Percentiles rank a stretch among this genome's conserved stretches.
Evolutionary conservation across 1,140 invertebrate genomes (phyloP).

Genomic region (Drosophila trapezifrons): DNA sequence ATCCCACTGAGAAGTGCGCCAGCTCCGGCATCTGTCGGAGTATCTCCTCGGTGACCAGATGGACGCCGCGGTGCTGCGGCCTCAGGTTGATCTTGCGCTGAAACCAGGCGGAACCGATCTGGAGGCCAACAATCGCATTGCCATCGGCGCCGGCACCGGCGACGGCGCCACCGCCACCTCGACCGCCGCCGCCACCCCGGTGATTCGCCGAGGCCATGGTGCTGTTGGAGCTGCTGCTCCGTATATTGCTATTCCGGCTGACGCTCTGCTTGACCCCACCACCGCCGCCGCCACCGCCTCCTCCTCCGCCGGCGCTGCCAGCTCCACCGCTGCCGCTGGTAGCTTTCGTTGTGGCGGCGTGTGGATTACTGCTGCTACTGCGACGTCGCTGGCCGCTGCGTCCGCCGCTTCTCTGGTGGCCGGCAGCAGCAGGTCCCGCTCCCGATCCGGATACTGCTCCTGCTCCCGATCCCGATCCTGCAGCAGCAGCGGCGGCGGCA

Average conservation of each 20-base stretch:
- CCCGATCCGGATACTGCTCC: constrained; percentile 28
- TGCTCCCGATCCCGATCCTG: constrained; percentile 43
- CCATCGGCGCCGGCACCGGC: constrained; percentile 87
- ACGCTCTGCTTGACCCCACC: constrained; percentile 77
- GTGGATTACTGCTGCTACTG: constrained; percentile 83
- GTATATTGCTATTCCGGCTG: constrained; percentile 83
- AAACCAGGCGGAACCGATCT: constrained; percentile 97
- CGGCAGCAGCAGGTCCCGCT: constrained; percentile 34
- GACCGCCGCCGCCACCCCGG: constrained; percentile 85
- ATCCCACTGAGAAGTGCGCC: constrained; percentile 95
- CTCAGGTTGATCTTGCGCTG: constrained; percentile 97
- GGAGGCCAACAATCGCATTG: constrained; percentile 86
- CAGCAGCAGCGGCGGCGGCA: constrained; percentile 47
- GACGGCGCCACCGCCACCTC: constrained; percentile 84
- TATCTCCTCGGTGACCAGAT: constrained; percentile 97
- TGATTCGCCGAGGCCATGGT: constrained; percentile 84
- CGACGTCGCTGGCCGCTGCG: constrained; percentile 79
- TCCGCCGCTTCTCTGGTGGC: constrained; percentile 61
- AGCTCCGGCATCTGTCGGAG: constrained; percentile 96
- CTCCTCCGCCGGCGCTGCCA: constrained; percentile 76
- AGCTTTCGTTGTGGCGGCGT: constrained; percentile 80
- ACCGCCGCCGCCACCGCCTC: constrained; percentile 65
- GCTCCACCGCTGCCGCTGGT: constrained; percentile 81
- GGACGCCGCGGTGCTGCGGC: constrained; percentile 96
- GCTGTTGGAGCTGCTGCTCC: constrained; percentile 84